Percentiles rank a stretch among this genome's conserved stretches.
Conservation (phyloP, 2,797 vertebrate genomes). For the Perodicticus potto region DNA sequence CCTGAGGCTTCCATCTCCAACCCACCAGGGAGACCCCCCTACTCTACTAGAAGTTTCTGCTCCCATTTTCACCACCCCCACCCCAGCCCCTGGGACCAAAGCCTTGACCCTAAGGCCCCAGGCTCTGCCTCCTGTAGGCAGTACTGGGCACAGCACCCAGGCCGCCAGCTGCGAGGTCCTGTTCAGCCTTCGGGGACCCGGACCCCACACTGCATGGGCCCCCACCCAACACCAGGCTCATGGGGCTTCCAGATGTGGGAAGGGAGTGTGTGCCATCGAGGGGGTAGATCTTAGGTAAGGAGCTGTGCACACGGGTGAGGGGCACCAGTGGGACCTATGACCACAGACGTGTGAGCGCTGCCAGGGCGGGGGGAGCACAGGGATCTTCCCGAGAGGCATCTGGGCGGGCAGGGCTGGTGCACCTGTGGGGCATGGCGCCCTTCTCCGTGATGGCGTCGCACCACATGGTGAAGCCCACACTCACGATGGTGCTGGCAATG, state of each 20-base stretch:
- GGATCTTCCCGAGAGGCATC: background rate
- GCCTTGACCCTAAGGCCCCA: rapidly evolving
- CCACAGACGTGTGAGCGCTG: rapidly evolving
- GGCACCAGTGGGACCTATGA: too few species aligned
- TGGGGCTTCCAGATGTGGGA: too few species aligned
- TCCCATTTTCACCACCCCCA: background rate
- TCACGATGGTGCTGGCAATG: constrained; percentile 97
- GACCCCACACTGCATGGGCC: background rate
- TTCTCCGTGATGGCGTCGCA: constrained; percentile 96
- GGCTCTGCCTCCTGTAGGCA: background rate
- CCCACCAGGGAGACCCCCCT: background rate
- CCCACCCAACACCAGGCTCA: background rate
- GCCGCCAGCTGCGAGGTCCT: rapidly evolving
- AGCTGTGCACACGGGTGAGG: rapidly evolving
- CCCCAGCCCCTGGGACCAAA: background rate
- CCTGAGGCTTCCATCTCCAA: background rate
- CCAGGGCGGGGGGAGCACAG: background rate
- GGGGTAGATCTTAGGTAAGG: background rate
- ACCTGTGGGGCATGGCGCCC: constrained; percentile 95
- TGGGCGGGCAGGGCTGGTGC: constrained; percentile 31
- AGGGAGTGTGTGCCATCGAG: background rate
- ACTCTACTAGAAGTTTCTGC: background rate
- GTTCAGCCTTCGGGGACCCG: background rate
- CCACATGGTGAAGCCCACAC: constrained; percentile 98
- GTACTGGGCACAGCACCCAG: background rate